Conservation (phyloP, 2,888 invertebrate genomes). For the Ephialtes manifestator region DNA sequence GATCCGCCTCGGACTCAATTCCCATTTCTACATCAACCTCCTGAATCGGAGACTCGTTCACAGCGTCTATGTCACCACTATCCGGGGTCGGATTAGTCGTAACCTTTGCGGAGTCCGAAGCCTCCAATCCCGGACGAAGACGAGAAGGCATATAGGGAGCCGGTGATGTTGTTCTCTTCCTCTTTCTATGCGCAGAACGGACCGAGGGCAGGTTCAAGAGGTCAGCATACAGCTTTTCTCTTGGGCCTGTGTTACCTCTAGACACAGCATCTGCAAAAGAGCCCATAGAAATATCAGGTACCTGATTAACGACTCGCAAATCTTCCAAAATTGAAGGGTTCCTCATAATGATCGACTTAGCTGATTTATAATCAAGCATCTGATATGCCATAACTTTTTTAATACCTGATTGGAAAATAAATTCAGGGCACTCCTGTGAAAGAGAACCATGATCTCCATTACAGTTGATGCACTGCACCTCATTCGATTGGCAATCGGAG, state of each 20-base stretch:
- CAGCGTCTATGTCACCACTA: too few relatives aligned
- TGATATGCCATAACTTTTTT: not conserved
- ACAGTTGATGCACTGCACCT: not conserved
- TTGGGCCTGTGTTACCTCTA: too few relatives aligned
- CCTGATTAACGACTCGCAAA: not conserved
- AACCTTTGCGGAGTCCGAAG: too few relatives aligned
- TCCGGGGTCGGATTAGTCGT: too few relatives aligned
- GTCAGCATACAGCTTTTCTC: not conserved
- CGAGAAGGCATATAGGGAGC: not conserved
- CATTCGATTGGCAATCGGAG: not conserved
- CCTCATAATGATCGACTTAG: too few relatives aligned
- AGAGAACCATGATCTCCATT: too few relatives aligned
- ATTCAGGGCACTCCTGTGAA: too few relatives aligned
- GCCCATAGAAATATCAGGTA: not conserved
- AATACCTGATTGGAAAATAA: not conserved
- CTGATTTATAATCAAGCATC: not conserved
- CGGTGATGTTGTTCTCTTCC: too few relatives aligned
- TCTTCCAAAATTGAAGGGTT: not conserved
- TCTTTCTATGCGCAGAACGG: not conserved
- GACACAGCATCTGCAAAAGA: not conserved
- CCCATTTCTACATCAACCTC: too few relatives aligned
- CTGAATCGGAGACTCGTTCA: too few relatives aligned
- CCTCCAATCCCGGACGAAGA: too few relatives aligned
- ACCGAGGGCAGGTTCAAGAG: constrained; percentile 4
- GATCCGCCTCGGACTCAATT: too few relatives aligned